Base-by-base conservation (phyloP, 2,888 invertebrate species). In the Agrochola lota region DNA sequence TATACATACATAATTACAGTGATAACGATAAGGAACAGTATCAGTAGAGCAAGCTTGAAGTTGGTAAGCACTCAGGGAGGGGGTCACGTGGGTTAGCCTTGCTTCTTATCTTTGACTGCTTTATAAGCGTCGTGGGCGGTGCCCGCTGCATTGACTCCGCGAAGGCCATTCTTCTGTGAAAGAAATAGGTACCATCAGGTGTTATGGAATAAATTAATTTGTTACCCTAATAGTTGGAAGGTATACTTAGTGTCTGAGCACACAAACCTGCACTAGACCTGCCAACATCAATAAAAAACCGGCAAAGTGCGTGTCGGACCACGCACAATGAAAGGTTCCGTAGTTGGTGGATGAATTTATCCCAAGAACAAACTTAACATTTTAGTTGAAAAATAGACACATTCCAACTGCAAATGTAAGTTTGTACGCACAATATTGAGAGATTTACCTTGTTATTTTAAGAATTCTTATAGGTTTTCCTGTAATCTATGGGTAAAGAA, bases 151-250 rank as follows among this genome's bases (percentile, higher is more conserved):
- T 74, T 85, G 9, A 88, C 30, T 15, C 71, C 83, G 0, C 85
- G 52, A 1, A 84, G 46, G n/a, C 86, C 84, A 64, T 67, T 84
- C 64, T 77, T 87, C 87, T 87, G 83, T 30, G 77, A 87, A 72
- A 20, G 23, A 0, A 71, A 74, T 66, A 66, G 1, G 0, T 1
- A 17, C 30, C 2, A 26, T 46, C 0, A 62, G 12, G n/a, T 68
- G 20, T 26, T 26, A 1, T 30, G 7, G 49, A 30, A 26, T 40
- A 63, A 23, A 40, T 40, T 12, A 35, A 23, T 63, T 23, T 46
- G 9, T 66, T 43, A 66, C n/a, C 64, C 17, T 17, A 43, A 43
- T 43, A 26, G 6, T 20, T 60, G 12, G 5, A 6, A 26, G 8
- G 30, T 17, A 60, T 12, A 46, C 46, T 5, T 20, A 60, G 17